Evolutionary conservation across 2,113 vertebrate species (phyloP).

Genomic region (Dipodomys merriami): DNA sequence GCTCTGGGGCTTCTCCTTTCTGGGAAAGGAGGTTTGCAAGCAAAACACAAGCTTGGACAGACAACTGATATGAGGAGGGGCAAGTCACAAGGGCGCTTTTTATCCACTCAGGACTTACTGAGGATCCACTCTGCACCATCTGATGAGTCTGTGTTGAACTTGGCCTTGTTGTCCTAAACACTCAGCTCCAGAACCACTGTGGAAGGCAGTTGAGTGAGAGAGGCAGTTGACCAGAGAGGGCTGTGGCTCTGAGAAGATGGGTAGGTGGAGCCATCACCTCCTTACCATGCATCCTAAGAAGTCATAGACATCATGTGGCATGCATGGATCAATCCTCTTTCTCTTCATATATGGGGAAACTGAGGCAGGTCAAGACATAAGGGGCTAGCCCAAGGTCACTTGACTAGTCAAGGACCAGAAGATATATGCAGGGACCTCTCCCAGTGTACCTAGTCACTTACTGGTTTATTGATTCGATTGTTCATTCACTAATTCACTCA

Average conservation of each 20-base stretch:
- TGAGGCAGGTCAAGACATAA: conserved; percentile 10
- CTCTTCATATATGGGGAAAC: conserved; percentile 6
- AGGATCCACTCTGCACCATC: neutral
- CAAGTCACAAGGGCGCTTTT: fast-evolving
- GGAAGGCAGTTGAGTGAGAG: neutral
- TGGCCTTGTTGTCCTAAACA: neutral
- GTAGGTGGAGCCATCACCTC: neutral
- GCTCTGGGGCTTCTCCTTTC: neutral
- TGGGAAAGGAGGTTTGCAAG: neutral
- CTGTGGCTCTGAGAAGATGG: neutral
- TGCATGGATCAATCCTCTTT: neutral
- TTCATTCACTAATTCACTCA: neutral
- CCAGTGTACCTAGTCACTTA: neutral
- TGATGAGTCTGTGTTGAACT: neutral
- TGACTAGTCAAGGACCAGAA: neutral
- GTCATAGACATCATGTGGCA: neutral
- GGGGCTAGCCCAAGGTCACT: neutral
- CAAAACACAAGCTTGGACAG: neutral
- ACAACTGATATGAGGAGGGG: neutral
- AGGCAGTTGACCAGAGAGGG: neutral
- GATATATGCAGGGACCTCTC: neutral
- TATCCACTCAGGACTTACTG: neutral
- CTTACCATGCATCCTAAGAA: neutral
- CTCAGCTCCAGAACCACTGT: neutral
- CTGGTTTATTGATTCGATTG: neutral